phyloP scores from a whole-genome alignment of 2,113 vertebrate genomes.

The Murina feae region DNA sequence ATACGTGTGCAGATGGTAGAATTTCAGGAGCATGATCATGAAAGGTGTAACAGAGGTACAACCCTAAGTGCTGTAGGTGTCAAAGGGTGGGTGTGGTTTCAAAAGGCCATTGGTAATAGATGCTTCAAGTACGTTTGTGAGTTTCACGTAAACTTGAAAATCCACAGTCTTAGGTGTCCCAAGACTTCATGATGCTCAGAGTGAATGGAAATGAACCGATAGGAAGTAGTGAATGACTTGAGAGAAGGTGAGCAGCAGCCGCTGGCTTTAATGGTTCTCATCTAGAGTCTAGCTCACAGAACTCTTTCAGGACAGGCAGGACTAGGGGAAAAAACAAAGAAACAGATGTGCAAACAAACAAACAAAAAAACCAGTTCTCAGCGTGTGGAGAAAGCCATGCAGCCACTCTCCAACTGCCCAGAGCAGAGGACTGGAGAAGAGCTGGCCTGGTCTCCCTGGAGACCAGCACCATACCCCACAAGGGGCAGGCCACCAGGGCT shows the following conservation, averaged over 20 bases:
- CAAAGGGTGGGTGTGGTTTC: not conserved
- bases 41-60: not conserved
- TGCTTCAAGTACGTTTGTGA: not conserved
- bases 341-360: not conserved
- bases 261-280: not conserved
- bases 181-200: not conserved
- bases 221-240: not conserved
- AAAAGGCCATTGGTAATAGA: not conserved
- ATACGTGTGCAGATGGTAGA: not conserved
- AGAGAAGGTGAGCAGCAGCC: not conserved
- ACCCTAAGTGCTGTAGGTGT: fast-evolving
- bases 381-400: not conserved
- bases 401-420: not conserved
- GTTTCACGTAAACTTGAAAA: not conserved
- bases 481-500: not conserved
- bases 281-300: not conserved
- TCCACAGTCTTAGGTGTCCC: not conserved
- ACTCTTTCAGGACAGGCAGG: not conserved
- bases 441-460: not conserved
- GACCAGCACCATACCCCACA: not conserved
- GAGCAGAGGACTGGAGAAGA: not conserved
- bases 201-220: not conserved
- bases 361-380: not conserved
- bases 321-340: not conserved
- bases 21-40: not conserved